Percentiles rank a stretch among this genome's conserved stretches.
Evolutionary conservation across 2,113 vertebrate genomes (phyloP).

Genomic region (Ploceus nigricollis): DNA sequence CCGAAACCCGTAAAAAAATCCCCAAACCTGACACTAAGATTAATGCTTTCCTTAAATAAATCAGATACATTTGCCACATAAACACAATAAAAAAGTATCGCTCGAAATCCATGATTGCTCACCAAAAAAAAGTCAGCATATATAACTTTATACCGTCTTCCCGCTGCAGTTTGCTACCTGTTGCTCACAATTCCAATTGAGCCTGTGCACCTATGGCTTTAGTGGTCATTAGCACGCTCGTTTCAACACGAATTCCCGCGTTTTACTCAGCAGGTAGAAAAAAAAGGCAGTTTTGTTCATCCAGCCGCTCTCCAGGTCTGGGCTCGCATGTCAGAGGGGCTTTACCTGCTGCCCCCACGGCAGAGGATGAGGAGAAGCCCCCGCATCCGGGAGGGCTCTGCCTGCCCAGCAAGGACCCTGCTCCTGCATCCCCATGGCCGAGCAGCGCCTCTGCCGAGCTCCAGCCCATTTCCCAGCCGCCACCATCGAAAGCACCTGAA

Average conservation of each 20-base stretch:
- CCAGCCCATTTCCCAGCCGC: slow-evolving; percentile 57
- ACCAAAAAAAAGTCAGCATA: slow-evolving; percentile 38
- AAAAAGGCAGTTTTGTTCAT: background rate
- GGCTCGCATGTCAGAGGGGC: background rate
- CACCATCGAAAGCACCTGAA: slow-evolving; percentile 56
- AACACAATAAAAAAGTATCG: slow-evolving; percentile 57
- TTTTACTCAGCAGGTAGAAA: background rate
- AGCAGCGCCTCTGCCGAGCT: slow-evolving; percentile 44
- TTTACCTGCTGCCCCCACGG: rapidly evolving
- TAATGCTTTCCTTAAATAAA: slow-evolving; percentile 71
- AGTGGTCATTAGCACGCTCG: background rate
- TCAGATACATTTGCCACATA: slow-evolving; percentile 55
- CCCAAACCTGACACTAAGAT: slow-evolving; percentile 52
- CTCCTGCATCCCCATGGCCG: background rate
- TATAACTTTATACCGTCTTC: slow-evolving; percentile 1
- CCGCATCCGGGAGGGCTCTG: background rate
- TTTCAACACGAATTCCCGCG: background rate
- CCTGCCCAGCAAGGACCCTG: slow-evolving; percentile 12
- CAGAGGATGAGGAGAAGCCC: background rate
- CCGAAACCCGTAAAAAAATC: background rate
- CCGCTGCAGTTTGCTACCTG: slow-evolving; percentile 4
- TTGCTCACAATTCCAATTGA: background rate
- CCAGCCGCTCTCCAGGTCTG: background rate
- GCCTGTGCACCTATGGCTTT: slow-evolving; percentile 49
- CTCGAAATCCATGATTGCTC: slow-evolving; percentile 64